A percentile compares a stretch with the other conserved stretches of the same genome.
These are phyloP conservation scores for Cotesia typhae DNA, from an alignment of 1,140 invertebrate species.

Conservation along the genomic window DNA sequence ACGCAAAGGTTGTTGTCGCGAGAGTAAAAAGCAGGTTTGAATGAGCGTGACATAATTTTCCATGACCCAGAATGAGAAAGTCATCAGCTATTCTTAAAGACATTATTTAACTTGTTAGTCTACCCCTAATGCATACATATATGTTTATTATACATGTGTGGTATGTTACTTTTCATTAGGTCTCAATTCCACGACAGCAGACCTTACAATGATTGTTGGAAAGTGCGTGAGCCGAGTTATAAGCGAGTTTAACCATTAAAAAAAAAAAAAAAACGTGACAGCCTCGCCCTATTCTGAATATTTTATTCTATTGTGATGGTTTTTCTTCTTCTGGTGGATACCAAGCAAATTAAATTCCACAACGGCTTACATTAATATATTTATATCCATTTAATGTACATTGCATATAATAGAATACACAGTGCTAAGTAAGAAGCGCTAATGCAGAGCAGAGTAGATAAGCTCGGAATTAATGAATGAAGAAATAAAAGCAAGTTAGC, in stretches of 20 bases:
- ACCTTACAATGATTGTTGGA: conserved; percentile 1
- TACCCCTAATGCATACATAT: background rate
- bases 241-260: background rate
- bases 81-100: background rate
- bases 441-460: no score
- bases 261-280: conserved; percentile 14
- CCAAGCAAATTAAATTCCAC: background rate
- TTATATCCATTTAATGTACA: no score
- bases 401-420: no score
- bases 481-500: no score
- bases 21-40: background rate
- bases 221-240: conserved; percentile 24
- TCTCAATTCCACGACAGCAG: conserved; percentile 1
- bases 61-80: conserved; percentile 27
- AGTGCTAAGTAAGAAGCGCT: no score
- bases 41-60: conserved; percentile 34
- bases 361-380: background rate
- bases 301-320: background rate
- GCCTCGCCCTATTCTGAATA: conserved; percentile 21
- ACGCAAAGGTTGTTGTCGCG: background rate
- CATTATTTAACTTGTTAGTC: background rate
- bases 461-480: no score
- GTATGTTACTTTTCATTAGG: background rate
- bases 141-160: no score
- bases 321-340: no score